Evolutionary conservation across 2,888 invertebrate genomes (phyloP).

Genomic region (Teleiodes luculella): DNA sequence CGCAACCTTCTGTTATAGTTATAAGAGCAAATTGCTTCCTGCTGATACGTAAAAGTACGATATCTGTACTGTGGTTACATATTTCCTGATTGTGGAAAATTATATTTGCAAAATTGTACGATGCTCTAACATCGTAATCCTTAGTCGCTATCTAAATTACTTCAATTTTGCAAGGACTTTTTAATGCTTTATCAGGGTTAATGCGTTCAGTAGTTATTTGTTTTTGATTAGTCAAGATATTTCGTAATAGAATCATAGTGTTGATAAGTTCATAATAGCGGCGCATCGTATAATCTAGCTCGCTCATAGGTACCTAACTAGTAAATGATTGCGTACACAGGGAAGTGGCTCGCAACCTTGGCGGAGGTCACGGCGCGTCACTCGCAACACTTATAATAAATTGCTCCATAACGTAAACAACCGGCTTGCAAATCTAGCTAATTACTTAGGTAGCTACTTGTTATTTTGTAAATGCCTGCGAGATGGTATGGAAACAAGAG

Average conservation of each 20-base stretch:
- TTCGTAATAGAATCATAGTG: constrained; percentile 14
- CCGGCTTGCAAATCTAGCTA: constrained; percentile 40
- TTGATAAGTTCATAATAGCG: constrained; percentile 36
- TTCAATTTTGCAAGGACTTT: too few species aligned
- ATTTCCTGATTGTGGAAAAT: constrained; percentile 24
- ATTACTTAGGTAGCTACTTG: constrained; percentile 29
- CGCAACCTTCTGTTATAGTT: constrained; percentile 57
- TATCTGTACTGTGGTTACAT: constrained; percentile 28
- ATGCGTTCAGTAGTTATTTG: not conserved
- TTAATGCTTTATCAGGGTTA: constrained; percentile 15
- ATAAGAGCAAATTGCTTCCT: constrained; percentile 71
- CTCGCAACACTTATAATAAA: constrained; percentile 64
- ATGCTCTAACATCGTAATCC: constrained; percentile 7
- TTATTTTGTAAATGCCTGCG: constrained; percentile 31
- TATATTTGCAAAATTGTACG: constrained; percentile 17
- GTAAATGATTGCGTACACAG: constrained; percentile 55
- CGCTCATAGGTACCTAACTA: constrained; percentile 19
- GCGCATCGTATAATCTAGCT: constrained; percentile 19
- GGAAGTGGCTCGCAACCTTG: constrained; percentile 74
- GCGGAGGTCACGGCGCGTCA: constrained; percentile 70
- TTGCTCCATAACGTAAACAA: constrained; percentile 61
- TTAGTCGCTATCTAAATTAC: constrained; percentile 2
- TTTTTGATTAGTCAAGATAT: too few species aligned
- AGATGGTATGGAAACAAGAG: constrained; percentile 35
- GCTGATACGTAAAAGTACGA: constrained; percentile 45